These are phyloP conservation scores for Antechinus stuartii DNA, from an alignment of 2,113 vertebrate species.

Conservation along the genomic window DNA sequence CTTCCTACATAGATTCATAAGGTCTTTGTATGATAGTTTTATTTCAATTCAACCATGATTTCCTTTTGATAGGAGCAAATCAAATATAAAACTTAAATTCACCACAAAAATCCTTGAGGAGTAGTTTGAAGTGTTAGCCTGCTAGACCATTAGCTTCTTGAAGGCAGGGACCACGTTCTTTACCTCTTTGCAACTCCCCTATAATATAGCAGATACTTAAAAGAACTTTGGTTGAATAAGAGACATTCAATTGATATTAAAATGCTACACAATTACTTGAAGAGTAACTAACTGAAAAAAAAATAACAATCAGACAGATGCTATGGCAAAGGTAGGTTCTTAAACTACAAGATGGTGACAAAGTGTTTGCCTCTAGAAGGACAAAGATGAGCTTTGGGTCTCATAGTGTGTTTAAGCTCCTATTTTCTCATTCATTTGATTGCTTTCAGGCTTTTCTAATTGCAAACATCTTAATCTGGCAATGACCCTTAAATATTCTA, in stretches of 20 bases:
- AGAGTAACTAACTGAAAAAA: background rate
- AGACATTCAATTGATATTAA: background rate
- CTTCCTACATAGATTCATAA: conserved; percentile 24
- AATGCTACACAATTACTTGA: conserved; percentile 1
- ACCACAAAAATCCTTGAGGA: background rate
- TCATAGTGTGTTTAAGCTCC: conserved; percentile 55
- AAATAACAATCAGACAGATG: conserved; percentile 10
- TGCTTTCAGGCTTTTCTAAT: conserved; percentile 74
- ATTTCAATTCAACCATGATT: conserved; percentile 37
- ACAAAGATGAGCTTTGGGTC: conserved; percentile 72
- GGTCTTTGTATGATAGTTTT: background rate
- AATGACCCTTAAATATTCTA: conserved; percentile 67
- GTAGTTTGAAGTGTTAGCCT: background rate
- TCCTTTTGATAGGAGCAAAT: conserved; percentile 21
- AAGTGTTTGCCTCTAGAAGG: conserved; percentile 65
- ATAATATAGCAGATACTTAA: background rate
- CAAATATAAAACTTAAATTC: background rate
- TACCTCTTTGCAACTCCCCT: background rate
- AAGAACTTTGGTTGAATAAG: background rate
- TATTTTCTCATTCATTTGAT: conserved; percentile 61
- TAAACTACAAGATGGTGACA: conserved; percentile 69
- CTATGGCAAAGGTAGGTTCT: background rate
- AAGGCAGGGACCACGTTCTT: background rate
- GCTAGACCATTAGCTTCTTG: background rate
- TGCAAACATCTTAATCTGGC: conserved; percentile 67